Evolutionary conservation across 1,140 invertebrate genomes (phyloP), one percentile per base, ranked within the genome.

Genomic region (Meloidogyne exigua): DNA sequence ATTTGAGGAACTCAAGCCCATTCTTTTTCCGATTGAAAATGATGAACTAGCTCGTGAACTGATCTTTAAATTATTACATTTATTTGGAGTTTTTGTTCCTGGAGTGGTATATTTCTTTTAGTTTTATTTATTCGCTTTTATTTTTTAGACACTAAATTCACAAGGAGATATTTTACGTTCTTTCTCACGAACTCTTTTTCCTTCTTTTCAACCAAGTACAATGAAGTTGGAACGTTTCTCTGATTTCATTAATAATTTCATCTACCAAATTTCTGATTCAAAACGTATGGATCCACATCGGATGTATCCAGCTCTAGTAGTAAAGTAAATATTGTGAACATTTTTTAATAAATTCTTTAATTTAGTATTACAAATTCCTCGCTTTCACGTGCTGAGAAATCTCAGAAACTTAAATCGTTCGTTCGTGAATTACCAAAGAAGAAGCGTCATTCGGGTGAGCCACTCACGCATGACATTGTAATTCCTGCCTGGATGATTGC

Each of bases 51-150:
- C 39, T 26, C 44, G 62, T 44, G 69, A 71, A 18, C 32, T 71
- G 5, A 71, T 71, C 18, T 71, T 71, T n/a, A 71, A 71, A 23
- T 32, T 71, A 62, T 44, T 71, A n/a, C 69, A 71, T 28, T 57
- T 71, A n/a, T 71, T 71, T 18, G 69, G 69, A 10, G n/a, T 71
- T 9, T 62, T 62, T 26, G 28, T 71, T 21, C 69, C 69, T 2
- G 69, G 62, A 57, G n/a, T 71, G n/a, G 69, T 71, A n/a, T 11
- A 28, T 36, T 71, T 44, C n/a, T 68, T 68, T 26, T n/a, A n/a
- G n/a, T 42, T 21, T 21, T n/a, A 32, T 32, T 32, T 10, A 2
- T n/a, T 42, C 18, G 0, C 23, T n/a, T 68, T 23, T 2, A 0
- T 7, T 28, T n/a, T 42, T 70, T 39, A 44, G 62, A 42, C 69